Conservation (phyloP, 2,113 vertebrate species). For the Steatornis caripensis region DNA sequence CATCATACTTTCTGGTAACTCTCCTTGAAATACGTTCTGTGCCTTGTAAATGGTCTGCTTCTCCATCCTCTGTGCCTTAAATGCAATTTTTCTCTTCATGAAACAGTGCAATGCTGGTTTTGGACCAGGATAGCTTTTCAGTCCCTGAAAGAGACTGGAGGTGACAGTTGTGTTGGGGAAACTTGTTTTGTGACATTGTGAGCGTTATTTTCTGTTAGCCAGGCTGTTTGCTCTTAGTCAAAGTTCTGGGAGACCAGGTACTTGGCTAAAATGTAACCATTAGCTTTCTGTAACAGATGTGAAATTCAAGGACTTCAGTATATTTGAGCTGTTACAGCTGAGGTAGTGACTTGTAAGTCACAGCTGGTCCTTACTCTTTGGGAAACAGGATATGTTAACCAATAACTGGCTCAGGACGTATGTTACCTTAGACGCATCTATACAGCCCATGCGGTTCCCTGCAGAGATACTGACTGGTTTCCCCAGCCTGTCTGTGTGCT, state of each 20-base stretch:
- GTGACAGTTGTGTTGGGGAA: background rate
- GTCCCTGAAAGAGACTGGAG: background rate
- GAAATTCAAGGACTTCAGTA: background rate
- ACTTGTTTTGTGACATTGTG: background rate
- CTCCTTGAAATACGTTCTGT: background rate
- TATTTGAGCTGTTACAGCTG: background rate
- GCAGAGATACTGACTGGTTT: background rate
- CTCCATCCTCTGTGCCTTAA: background rate
- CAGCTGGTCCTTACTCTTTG: background rate
- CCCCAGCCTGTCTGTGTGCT: background rate
- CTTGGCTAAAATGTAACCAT: background rate
- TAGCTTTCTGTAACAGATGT: background rate
- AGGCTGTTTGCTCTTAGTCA: background rate
- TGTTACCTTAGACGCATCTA: background rate
- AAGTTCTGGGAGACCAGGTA: background rate
- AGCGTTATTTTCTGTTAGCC: background rate
- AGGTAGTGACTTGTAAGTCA: background rate
- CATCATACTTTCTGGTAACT: background rate
- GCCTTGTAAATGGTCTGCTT: background rate
- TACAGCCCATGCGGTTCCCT: background rate
- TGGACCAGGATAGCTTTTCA: background rate
- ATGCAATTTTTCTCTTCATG: background rate
- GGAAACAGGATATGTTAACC: background rate
- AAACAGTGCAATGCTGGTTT: background rate
- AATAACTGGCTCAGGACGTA: rapidly evolving